Evolutionary conservation across 2,888 invertebrate species (phyloP), one percentile per base, ranked within the genome.

Genomic region (Hyppa rectilinea): DNA sequence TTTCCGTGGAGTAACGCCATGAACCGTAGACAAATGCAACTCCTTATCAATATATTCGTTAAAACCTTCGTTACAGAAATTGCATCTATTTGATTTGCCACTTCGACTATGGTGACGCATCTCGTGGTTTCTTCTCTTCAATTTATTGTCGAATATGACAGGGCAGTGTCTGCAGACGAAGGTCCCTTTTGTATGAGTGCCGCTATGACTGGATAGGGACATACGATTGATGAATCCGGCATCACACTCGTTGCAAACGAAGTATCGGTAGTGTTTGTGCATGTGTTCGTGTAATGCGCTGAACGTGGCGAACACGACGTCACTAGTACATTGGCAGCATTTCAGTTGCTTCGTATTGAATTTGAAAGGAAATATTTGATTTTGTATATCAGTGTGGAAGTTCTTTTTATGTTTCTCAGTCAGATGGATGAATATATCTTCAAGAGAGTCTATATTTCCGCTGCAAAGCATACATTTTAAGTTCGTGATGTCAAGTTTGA

Each of bases 71-170:
- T 86, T 82, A 52, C 92, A 92, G 59, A 87, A 85, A 0, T 88
- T 85, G 55, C 92, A 92, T 69, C 80, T 87, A 23, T 80, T 29
- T 9, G 55, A 29, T 36, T 73, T 69, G 9, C 36, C 64, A 10
- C 58, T 23, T 2, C 71, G 43, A 0, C 45, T 74, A 60, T 93
- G 95, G 0, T 90, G 90, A 5, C 88, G 89, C 31, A 89, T 90
- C 63, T 93, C 92, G 59, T 96, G 96, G 0, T 90, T 88, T 50
- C 90, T 90, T 71, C 91, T 88, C 50, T 93, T 93, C 9, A 90
- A 85, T 1, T 89, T 84, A 0, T 93, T 95, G 17, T 93, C 91
- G 67, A 95, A 96, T 0, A 91, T 86, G 77, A 94, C 92, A 0
- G 90, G 82, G 69, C 96, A 96, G 20, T 83, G 80, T 17, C 81